phyloP scores from a whole-genome alignment of 2,797 vertebrate genomes.

The Acanthornis magna region DNA sequence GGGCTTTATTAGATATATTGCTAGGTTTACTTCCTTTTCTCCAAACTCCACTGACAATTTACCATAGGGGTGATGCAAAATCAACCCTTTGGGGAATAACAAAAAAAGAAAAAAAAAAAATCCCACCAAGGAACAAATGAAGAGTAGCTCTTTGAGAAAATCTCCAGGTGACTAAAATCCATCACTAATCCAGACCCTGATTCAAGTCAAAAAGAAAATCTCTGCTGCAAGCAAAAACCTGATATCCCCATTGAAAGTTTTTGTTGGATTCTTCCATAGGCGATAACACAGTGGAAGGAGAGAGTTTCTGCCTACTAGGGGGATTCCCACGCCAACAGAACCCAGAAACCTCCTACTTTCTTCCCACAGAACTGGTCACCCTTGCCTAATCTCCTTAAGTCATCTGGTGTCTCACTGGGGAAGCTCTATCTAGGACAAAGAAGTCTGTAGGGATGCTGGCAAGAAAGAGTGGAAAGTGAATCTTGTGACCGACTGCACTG shows the following conservation, averaged over 20 bases:
- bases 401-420: slow-evolving; percentile 50
- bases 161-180: neutral
- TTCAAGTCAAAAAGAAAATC: neutral
- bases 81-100: neutral
- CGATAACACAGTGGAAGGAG: neutral
- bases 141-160: neutral
- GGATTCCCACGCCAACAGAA: neutral
- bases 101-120: neutral
- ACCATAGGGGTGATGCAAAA: neutral
- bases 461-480: slow-evolving; percentile 27
- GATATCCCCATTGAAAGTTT: neutral
- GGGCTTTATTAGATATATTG: neutral
- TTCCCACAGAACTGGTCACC: slow-evolving; percentile 11
- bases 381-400: slow-evolving; percentile 31
- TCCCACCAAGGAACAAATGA: neutral
- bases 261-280: neutral
- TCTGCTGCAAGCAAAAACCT: neutral
- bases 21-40: neutral
- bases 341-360: neutral
- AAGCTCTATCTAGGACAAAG: slow-evolving; percentile 51
- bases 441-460: slow-evolving; percentile 41
- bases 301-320: neutral
- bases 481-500: neutral
- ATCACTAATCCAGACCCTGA: neutral
- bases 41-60: neutral